Evolutionary conservation across 2,113 vertebrate genomes (phyloP).

Genomic region (Pithys albifrons): DNA sequence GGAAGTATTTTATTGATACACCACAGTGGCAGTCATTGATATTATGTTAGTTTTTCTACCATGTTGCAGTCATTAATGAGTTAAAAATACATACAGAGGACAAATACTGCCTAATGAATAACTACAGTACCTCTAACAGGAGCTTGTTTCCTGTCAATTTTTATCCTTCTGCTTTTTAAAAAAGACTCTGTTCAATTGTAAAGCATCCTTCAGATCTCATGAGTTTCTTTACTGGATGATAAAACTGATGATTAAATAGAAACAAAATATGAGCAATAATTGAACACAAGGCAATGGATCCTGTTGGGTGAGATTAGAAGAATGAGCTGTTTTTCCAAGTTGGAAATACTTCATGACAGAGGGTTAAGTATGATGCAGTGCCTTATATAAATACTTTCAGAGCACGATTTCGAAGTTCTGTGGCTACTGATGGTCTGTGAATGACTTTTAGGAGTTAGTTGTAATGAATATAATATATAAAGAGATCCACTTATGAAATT

Average conservation of each 20-base stretch:
- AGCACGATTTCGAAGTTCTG: not conserved
- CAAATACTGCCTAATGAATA: not conserved
- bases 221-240: not conserved
- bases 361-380: not conserved
- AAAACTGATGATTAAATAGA: not conserved
- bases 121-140: not conserved
- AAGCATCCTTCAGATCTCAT: constrained; percentile 4
- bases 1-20: not conserved
- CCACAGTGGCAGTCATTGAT: not conserved
- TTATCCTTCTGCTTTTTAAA: not conserved
- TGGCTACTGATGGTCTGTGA: not conserved
- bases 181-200: not conserved
- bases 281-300: not conserved
- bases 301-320: not conserved
- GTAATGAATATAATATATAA: not conserved
- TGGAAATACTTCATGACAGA: not conserved
- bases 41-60: constrained; percentile 17
- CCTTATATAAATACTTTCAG: not conserved
- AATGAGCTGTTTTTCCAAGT: not conserved
- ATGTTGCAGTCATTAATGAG: constrained; percentile 4
- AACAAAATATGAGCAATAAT: not conserved
- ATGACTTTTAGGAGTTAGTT: not conserved
- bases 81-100: constrained; percentile 30
- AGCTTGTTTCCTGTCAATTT: not conserved
- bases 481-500: accelerated